These are phyloP conservation scores for Corbicula japonica DNA, from an alignment of 2,888 invertebrate species.

Conservation along the genomic window DNA sequence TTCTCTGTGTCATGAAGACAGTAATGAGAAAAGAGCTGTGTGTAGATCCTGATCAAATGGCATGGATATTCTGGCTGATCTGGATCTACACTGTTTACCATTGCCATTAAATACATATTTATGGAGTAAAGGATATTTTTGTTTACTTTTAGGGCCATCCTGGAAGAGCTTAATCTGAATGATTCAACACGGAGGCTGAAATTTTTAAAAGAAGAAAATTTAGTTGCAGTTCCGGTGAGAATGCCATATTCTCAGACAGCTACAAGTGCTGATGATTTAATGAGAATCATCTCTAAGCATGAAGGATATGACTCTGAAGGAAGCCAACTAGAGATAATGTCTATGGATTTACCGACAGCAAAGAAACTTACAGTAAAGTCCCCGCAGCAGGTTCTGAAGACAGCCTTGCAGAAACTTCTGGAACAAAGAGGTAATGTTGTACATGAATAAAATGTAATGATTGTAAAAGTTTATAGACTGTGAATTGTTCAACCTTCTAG, in stretches of 20 bases:
- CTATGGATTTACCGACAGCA: constrained; percentile 20
- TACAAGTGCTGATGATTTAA: not conserved
- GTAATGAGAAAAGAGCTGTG: too few relatives aligned
- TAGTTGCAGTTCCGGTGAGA: constrained; percentile 41
- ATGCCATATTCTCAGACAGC: not conserved
- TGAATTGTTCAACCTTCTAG: too few relatives aligned
- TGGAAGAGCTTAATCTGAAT: constrained; percentile 18
- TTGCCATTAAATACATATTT: too few relatives aligned
- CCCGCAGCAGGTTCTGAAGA: constrained; percentile 42
- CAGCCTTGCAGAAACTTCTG: constrained; percentile 11
- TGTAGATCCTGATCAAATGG: too few relatives aligned
- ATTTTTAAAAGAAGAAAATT: constrained; percentile 24
- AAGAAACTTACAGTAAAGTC: constrained; percentile 43
- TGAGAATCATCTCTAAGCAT: not conserved
- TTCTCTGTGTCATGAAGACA: too few relatives aligned
- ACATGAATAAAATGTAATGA: too few relatives aligned
- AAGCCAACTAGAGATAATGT: constrained; percentile 9
- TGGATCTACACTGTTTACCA: too few relatives aligned
- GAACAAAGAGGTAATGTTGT: constrained; percentile 25
- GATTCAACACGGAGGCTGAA: constrained; percentile 44
- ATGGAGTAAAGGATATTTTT: too few relatives aligned
- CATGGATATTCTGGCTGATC: too few relatives aligned
- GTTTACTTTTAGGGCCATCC: too few relatives aligned
- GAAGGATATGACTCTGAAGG: not conserved
- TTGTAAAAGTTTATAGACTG: too few relatives aligned